Base-by-base conservation (phyloP, 1,140 invertebrate species). In the Sitobion miscanthi region DNA sequence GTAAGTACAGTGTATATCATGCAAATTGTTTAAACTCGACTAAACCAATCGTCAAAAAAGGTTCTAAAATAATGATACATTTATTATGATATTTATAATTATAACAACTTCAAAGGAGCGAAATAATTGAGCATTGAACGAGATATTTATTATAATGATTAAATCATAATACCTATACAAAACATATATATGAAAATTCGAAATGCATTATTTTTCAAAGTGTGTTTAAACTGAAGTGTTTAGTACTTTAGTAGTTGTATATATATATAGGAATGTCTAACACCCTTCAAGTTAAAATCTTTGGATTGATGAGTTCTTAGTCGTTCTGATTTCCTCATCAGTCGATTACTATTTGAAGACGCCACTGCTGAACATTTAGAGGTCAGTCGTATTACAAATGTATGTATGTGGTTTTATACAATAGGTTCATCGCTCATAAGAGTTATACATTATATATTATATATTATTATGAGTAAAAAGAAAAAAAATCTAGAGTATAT, bases 301-400 rank as follows among this genome's bases (percentile, higher is more conserved):
- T 49, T 87, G 86, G 0, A 87, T 87, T 49, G 25, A 87, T 87
- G 86, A 87, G 86, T 87, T 87, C 20, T 87, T 14, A 17, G 47
- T 87, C 45, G 4, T 87, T 35, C 1, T 21, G 6, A 47, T 35
- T 49, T 30, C n/a, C 38, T n/a, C 30, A 7, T n/a, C n/a, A 8
- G 17, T 35, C 47, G 30, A 49, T 87, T 87, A 49, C 86, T 35
- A n/a, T 49, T 49, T 11, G 25, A 49, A 87, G 86, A 49, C 30
- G 47, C 30, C 47, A 49, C 86, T 87, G n/a, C 47, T 87, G 86
- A 87, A 52, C 47, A 87, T 49, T 87, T 9, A 87, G 86, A 52
- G 86, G 86, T 87, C 86, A 52, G n/a, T 52, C 7, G 23, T 30
- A 86, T 47, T 86, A 85, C 2, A 86, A 47, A 86, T 30, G 85